These are phyloP conservation scores for Arctia plantaginis DNA, from an alignment of 2,888 invertebrate species.

Conservation along the genomic window DNA sequence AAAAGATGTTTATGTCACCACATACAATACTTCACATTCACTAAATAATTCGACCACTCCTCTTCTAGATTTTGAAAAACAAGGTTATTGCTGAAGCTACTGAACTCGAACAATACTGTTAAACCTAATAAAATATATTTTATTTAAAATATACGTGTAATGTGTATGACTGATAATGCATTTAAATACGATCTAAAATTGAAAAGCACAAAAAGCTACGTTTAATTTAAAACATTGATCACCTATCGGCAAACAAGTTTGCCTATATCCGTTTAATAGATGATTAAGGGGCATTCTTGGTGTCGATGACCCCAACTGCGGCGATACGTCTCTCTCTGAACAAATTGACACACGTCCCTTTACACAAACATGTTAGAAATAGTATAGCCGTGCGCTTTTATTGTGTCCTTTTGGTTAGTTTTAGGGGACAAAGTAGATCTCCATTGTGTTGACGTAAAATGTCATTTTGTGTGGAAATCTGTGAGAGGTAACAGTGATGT, in stretches of 20 bases:
- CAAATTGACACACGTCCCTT: constrained; percentile 66
- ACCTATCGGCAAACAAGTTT: constrained; percentile 56
- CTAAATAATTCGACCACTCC: too few relatives aligned
- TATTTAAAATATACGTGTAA: not conserved
- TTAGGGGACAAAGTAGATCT: constrained; percentile 19
- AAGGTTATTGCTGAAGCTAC: not conserved
- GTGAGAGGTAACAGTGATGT: not conserved
- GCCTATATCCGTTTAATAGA: constrained; percentile 53
- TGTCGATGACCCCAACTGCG: constrained; percentile 48
- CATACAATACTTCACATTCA: too few relatives aligned
- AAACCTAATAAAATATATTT: too few relatives aligned
- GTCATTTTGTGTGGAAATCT: constrained; percentile 1
- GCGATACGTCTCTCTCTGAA: constrained; percentile 49
- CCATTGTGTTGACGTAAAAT: not conserved
- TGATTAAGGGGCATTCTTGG: constrained; percentile 43
- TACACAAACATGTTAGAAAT: constrained; percentile 55
- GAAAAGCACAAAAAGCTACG: constrained; percentile 31
- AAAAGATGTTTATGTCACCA: too few relatives aligned
- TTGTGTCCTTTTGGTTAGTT: constrained; percentile 33
- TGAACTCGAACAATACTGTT: not conserved
- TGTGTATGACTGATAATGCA: not conserved
- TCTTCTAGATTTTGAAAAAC: not conserved
- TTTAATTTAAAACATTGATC: constrained; percentile 58
- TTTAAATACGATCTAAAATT: not conserved
- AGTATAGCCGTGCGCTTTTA: constrained; percentile 31